Evolutionary conservation across 2,888 invertebrate genomes (phyloP), one percentile per base, ranked within the genome.

Genomic region (Disparrhopalites patrizii): DNA sequence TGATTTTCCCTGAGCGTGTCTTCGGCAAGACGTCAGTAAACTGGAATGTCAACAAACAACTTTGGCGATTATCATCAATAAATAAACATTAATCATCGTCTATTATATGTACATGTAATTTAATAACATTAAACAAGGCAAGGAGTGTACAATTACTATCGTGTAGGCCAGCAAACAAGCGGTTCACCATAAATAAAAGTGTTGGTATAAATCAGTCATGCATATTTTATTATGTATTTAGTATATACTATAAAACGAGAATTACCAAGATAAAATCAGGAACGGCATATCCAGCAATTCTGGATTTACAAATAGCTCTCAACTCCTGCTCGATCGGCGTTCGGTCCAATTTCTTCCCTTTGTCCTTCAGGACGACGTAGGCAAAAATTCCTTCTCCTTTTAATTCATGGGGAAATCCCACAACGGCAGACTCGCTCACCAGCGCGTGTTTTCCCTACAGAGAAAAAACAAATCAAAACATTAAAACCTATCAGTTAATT

Each of bases 301-400:
- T 72, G 7, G 75, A 73, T 70, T 78, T 79, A 25, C 81, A 79
- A 36, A 77, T 60, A 71, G 52, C 77, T 68, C 40, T 77, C 75
- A 56, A 75, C 69, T 56, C 77, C 76, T 50, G 76, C 55, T 31
- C 68, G 8, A 74, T 50, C 47, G 57, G 38, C 7, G 52, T 30
- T 18, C 71, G 58, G 20, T 65, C 65, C 15, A 60, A 30, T 30
- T 58, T 40, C 25, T 62, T 57, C 3, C 74, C 62, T 72, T 65
- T 69, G 56, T 77, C 73, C 68, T 77, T 77, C 23, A 78, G 68
- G 1, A 76, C 74, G 5, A 78, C 76, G 77, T 78, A 82, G 28
- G 82, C 81, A 76, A 80, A 82, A 30, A 83, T 77, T n/a, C 80
- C 81, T 78, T 83, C 81, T 55, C 83, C 83, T 76, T 82, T 83